These are phyloP conservation scores for Ladona fulva DNA, from an alignment of 1,140 invertebrate genomes.

Conservation along the genomic window DNA sequence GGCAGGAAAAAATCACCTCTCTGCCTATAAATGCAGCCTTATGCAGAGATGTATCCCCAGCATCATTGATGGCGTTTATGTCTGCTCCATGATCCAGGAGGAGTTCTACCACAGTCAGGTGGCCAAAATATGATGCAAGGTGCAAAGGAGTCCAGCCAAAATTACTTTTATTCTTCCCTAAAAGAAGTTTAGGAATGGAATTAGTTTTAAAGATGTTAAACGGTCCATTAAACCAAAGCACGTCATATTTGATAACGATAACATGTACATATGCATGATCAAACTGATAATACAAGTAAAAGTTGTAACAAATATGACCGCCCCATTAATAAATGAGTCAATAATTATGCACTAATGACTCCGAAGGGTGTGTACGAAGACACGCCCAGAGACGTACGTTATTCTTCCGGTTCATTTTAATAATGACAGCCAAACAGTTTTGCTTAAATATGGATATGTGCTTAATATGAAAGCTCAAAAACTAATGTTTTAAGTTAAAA, in stretches of 20 bases:
- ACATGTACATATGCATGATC: too few relatives aligned
- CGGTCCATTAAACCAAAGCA: neutral
- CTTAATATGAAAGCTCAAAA: too few relatives aligned
- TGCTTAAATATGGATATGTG: too few relatives aligned
- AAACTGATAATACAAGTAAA: too few relatives aligned
- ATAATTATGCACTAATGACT: too few relatives aligned
- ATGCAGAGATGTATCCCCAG: slow-evolving; percentile 50
- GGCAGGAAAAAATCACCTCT: slow-evolving; percentile 37
- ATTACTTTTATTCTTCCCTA: slow-evolving; percentile 40
- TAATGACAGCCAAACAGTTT: too few relatives aligned
- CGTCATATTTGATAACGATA: neutral
- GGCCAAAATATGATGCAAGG: slow-evolving; percentile 52
- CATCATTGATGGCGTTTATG: slow-evolving; percentile 56
- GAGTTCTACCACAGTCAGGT: slow-evolving; percentile 41
- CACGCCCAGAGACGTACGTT: too few relatives aligned
- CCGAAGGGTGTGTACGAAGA: too few relatives aligned
- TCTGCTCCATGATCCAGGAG: slow-evolving; percentile 45
- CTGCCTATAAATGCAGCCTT: slow-evolving; percentile 48
- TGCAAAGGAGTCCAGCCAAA: slow-evolving; percentile 54
- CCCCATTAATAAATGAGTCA: too few relatives aligned
- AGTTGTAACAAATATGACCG: too few relatives aligned
- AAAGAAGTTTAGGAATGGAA: slow-evolving; percentile 11
- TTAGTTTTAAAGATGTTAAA: neutral
- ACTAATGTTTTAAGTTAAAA: too few relatives aligned
- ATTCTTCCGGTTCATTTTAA: too few relatives aligned